These are phyloP conservation scores for Calyptomena viridis DNA, from an alignment of 2,113 vertebrate genomes.

Conservation along the genomic window DNA sequence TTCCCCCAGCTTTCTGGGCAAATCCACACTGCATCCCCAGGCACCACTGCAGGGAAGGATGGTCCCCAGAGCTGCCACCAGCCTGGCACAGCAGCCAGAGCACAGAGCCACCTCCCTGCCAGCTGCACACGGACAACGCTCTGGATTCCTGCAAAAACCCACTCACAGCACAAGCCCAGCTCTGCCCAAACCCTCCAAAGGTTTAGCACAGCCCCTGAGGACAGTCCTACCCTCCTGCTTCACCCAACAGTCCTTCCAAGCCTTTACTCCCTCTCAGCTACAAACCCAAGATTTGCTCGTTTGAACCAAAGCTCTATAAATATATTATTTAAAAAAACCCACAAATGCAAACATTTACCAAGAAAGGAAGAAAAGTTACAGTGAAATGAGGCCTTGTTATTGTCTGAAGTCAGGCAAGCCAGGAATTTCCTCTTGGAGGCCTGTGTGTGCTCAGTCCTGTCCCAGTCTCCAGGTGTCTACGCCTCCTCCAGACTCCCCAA, in stretches of 20 bases:
- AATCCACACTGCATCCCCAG: not conserved
- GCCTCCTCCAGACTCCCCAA: slow-evolving; percentile 74
- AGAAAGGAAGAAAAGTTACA: slow-evolving; percentile 53
- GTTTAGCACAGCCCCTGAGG: not conserved
- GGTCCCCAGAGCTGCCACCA: not conserved
- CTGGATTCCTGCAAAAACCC: not conserved
- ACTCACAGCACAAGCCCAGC: not conserved
- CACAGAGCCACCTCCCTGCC: not conserved
- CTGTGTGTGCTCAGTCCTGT: slow-evolving; percentile 40
- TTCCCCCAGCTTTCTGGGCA: not conserved
- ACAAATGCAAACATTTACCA: slow-evolving; percentile 62
- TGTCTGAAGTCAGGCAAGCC: slow-evolving; percentile 35
- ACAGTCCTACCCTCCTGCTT: not conserved
- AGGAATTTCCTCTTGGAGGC: slow-evolving; percentile 9
- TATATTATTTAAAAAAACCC: slow-evolving; percentile 1
- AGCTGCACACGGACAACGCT: fast-evolving
- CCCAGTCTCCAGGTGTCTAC: not conserved
- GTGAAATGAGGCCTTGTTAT: slow-evolving; percentile 68
- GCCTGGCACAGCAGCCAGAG: not conserved
- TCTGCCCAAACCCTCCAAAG: not conserved
- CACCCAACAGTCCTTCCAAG: not conserved
- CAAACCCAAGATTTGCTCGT: slow-evolving; percentile 26
- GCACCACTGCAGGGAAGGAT: not conserved
- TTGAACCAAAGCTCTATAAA: slow-evolving; percentile 63
- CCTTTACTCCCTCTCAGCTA: slow-evolving; percentile 33